Percentiles rank a stretch among this genome's conserved stretches.
phyloP scores from a whole-genome alignment of 2,797 vertebrate genomes.

The Molossus alvarezi region DNA sequence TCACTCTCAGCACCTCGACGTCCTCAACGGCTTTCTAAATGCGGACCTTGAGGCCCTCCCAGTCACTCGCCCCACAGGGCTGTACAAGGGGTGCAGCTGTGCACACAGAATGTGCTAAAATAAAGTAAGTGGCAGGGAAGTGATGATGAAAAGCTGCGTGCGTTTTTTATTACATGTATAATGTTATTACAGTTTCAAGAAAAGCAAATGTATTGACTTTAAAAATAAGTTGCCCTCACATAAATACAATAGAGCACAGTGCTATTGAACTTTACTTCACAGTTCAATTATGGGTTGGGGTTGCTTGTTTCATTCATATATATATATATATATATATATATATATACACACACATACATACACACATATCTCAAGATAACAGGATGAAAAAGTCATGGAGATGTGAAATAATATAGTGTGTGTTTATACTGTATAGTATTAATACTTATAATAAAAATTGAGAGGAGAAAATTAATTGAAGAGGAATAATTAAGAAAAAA shows the following conservation, averaged over 20 bases:
- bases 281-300: neutral
- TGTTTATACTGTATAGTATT: neutral
- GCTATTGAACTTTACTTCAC: neutral
- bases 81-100: neutral
- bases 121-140: neutral
- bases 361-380: neutral
- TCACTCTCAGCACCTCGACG: neutral
- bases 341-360: no score
- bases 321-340: no score
- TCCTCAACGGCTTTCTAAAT: neutral
- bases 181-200: neutral
- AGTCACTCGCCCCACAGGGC: neutral
- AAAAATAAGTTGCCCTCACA: neutral
- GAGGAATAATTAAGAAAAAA: neutral
- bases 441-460: neutral
- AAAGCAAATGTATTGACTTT: constrained; percentile 12
- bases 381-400: neutral
- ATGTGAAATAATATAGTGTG: neutral
- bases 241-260: neutral
- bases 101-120: neutral
- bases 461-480: neutral
- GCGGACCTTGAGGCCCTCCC: neutral
- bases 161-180: neutral
- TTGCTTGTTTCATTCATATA: neutral
- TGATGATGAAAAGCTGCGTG: neutral